Evolutionary conservation across 2,113 vertebrate species (phyloP).

Genomic region (Peromyscus polionotus): DNA sequence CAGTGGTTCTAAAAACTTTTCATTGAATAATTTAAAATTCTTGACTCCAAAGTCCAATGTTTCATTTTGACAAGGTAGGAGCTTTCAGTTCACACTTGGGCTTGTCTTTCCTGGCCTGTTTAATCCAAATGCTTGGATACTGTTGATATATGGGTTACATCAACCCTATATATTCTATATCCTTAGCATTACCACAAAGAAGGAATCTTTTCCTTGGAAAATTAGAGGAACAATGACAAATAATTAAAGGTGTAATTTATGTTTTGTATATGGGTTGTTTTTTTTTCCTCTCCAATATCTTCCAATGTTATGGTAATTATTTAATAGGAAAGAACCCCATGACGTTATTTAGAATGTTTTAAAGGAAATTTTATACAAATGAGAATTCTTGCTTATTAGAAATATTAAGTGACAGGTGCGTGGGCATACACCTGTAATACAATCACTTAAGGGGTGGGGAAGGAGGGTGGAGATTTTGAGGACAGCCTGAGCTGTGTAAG

Average conservation of each 20-base stretch:
- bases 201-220: not conserved
- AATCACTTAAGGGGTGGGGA: not conserved
- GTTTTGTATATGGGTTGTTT: not conserved
- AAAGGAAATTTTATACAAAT: not conserved
- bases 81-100: not conserved
- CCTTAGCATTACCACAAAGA: not conserved
- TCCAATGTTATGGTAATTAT: not conserved
- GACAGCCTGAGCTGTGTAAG: not conserved
- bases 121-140: not conserved
- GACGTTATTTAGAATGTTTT: not conserved
- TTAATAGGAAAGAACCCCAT: not conserved
- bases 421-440: not conserved
- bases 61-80: not conserved
- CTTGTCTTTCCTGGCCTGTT: too few species aligned
- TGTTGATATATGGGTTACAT: not conserved
- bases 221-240: not conserved
- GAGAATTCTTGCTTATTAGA: not conserved
- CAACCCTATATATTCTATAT: not conserved
- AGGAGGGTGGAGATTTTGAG: not conserved
- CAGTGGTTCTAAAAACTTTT: slow-evolving; percentile 10
- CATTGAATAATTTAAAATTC: not conserved
- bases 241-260: not conserved
- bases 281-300: not conserved
- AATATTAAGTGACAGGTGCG: not conserved
- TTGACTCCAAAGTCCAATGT: not conserved